A percentile compares a stretch with the other conserved stretches of the same genome.
Conservation (phyloP, 2,888 invertebrate genomes). For the Exephanes ischioxanthus region DNA sequence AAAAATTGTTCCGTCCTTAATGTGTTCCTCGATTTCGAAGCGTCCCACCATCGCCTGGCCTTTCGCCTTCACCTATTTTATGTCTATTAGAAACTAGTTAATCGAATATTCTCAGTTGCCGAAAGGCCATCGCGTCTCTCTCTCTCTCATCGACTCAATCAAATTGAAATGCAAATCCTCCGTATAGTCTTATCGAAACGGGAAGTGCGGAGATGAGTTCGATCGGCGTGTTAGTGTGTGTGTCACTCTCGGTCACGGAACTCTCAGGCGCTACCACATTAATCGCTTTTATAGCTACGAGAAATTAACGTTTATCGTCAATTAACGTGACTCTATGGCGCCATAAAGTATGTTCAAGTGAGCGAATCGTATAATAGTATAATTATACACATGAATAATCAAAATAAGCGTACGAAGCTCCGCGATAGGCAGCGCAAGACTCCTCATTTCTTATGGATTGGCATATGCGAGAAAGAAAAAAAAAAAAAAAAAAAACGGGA, state of each 20-base stretch:
- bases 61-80: constrained; percentile 9
- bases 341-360: constrained; percentile 42
- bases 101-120: background rate
- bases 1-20: background rate
- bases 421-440: constrained; percentile 4
- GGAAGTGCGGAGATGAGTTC: constrained; percentile 3
- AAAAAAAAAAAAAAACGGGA: background rate
- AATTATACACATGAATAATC: constrained; percentile 18
- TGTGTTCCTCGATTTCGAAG: background rate
- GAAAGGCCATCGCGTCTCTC: background rate
- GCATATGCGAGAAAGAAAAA: background rate
- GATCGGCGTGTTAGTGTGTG: background rate
- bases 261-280: constrained; percentile 23
- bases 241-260: constrained; percentile 32
- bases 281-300: constrained; percentile 32
- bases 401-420: constrained; percentile 4
- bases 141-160: background rate
- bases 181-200: background rate
- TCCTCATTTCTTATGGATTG: background rate
- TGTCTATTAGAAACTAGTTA: constrained; percentile 10
- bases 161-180: background rate
- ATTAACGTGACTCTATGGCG: constrained; percentile 44
- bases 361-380: constrained; percentile 35
- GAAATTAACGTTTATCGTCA: constrained; percentile 47
- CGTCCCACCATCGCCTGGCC: background rate